Conservation (phyloP, 2,113 vertebrate species). For the Mormoops blainvillei region DNA sequence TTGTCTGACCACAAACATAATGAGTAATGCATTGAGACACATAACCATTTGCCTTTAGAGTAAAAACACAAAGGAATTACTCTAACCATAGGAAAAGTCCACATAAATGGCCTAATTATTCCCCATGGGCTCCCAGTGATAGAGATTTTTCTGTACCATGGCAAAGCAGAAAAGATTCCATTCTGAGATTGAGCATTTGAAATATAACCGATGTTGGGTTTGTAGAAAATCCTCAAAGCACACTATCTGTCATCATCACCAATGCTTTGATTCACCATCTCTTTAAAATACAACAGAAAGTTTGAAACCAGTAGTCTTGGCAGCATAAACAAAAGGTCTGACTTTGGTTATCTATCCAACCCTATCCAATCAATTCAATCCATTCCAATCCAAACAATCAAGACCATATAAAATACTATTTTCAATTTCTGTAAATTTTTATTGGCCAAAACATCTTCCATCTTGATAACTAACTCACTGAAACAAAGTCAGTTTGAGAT, state of each 20-base stretch:
- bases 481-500: constrained; percentile 6
- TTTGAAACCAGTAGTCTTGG: not conserved
- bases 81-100: not conserved
- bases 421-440: not conserved
- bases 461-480: not conserved
- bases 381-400: not conserved
- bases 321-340: not conserved
- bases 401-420: not conserved
- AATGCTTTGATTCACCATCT: not conserved
- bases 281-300: not conserved
- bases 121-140: not conserved
- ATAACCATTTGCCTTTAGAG: not conserved
- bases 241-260: not conserved
- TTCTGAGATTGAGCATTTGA: not conserved
- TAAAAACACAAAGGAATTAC: not conserved
- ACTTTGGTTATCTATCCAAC: not conserved
- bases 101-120: not conserved
- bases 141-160: not conserved
- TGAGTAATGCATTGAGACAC: not conserved
- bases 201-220: not conserved
- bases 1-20: not conserved
- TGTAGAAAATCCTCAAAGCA: not conserved
- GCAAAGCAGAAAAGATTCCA: not conserved
- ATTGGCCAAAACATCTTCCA: not conserved
- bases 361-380: not conserved